Conservation (phyloP, 2,113 vertebrate species). For the Todiramphus saurophagus region DNA sequence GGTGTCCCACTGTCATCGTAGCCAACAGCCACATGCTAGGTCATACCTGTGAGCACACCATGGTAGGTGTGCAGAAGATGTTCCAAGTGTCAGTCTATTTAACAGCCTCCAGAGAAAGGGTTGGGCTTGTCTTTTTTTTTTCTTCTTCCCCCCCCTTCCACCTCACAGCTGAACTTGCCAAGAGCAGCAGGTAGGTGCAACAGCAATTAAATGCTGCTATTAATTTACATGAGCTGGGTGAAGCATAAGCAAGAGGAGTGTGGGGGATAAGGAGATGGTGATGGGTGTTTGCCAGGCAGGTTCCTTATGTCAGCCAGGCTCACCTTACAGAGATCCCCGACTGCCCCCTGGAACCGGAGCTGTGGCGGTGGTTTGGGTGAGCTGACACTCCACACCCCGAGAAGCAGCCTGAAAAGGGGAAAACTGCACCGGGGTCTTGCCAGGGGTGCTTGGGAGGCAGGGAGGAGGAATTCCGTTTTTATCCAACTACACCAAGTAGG, state of each 20-base stretch:
- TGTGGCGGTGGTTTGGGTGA: rapidly evolving
- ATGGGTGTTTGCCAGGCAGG: background rate
- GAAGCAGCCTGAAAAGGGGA: background rate
- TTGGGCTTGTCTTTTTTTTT: too few species aligned
- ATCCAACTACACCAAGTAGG: background rate
- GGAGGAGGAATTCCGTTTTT: background rate
- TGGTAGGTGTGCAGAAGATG: background rate
- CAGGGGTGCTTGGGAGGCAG: background rate
- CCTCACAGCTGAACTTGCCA: background rate
- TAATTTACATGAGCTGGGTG: constrained; percentile 26
- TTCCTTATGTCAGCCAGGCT: rapidly evolving
- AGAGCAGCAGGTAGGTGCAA: background rate
- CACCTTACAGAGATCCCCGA: background rate
- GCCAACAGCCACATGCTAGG: rapidly evolving
- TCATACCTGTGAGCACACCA: rapidly evolving
- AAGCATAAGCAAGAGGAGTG: background rate
- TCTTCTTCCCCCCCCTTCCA: background rate
- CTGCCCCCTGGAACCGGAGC: background rate
- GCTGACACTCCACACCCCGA: rapidly evolving
- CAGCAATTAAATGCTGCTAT: background rate
- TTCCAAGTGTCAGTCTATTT: background rate
- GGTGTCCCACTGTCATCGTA: background rate
- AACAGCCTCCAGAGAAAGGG: background rate
- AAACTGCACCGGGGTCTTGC: background rate
- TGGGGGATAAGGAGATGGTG: background rate